phyloP scores from a whole-genome alignment of 2,797 vertebrate species.

The Trachops cirrhosus region DNA sequence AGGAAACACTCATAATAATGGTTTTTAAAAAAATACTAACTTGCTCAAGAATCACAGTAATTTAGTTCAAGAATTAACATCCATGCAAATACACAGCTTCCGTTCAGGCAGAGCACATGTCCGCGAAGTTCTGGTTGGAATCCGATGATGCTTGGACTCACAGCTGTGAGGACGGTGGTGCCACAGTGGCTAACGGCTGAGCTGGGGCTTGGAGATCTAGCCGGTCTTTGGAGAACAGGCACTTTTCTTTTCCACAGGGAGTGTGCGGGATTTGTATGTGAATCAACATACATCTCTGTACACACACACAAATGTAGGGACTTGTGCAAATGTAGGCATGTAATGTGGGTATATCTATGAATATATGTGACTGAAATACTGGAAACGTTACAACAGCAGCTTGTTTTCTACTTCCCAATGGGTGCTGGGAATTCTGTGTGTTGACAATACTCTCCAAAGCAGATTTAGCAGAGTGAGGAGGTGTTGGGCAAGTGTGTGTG shows the following conservation, averaged over 20 bases:
- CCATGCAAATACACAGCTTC: background rate
- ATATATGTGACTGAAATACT: background rate
- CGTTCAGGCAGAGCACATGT: background rate
- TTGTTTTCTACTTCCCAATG: background rate
- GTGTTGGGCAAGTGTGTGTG: background rate
- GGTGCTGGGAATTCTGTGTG: background rate
- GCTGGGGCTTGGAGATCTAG: background rate
- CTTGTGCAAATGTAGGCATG: background rate
- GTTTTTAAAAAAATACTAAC: background rate
- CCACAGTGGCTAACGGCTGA: fast-evolving
- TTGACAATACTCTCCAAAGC: background rate
- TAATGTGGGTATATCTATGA: background rate
- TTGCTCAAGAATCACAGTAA: background rate
- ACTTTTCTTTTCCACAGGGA: background rate
- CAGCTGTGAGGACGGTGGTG: background rate
- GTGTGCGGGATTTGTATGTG: background rate
- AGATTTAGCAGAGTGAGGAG: background rate
- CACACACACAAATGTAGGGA: background rate
- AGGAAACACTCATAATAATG: background rate
- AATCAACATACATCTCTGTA: background rate
- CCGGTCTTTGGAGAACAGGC: background rate
- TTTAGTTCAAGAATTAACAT: background rate
- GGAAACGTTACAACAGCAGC: background rate
- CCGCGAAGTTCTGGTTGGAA: background rate
- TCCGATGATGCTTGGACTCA: background rate